phyloP scores from a whole-genome alignment of 2,888 invertebrate species.

The Rosalia funebris region DNA sequence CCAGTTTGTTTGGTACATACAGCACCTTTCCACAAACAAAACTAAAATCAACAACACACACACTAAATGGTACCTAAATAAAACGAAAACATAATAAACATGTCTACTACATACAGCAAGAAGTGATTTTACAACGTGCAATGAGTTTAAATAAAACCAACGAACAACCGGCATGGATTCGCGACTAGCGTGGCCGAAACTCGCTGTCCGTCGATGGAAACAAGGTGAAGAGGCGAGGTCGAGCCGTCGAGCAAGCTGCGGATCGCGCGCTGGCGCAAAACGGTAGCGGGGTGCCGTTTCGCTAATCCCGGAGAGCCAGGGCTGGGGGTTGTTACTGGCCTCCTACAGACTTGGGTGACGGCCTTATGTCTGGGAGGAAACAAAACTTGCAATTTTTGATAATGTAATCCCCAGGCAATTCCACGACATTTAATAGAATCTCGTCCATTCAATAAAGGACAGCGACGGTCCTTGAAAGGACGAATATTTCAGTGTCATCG shows the following conservation, averaged over 20 bases:
- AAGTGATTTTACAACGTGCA: constrained; percentile 13
- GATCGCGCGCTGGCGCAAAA: constrained; percentile 32
- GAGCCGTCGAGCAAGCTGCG: constrained; percentile 37
- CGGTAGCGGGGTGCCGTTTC: constrained; percentile 22
- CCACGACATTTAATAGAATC: not conserved
- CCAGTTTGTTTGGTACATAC: constrained; percentile 20
- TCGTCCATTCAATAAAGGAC: not conserved
- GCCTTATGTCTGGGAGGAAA: constrained; percentile 17
- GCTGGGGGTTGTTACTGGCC: constrained; percentile 27
- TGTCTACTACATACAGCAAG: constrained; percentile 19
- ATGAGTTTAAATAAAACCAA: constrained; percentile 20
- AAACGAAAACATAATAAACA: constrained; percentile 24
- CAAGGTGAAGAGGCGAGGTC: constrained; percentile 56
- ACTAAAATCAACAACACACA: constrained; percentile 20
- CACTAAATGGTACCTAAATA: constrained; percentile 16
- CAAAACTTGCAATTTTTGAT: constrained; percentile 6
- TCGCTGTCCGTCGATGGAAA: constrained; percentile 36
- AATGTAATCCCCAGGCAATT: not conserved
- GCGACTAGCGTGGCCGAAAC: constrained; percentile 23
- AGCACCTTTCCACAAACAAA: constrained; percentile 23
- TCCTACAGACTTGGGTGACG: constrained; percentile 14
- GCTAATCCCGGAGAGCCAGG: constrained; percentile 32
- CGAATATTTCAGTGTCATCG: no score
- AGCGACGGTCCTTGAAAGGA: no score
- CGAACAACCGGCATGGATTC: constrained; percentile 26